These are phyloP conservation scores for Pristionchus japonicus DNA, from an alignment of 2,888 invertebrate genomes.

Conservation along the genomic window DNA sequence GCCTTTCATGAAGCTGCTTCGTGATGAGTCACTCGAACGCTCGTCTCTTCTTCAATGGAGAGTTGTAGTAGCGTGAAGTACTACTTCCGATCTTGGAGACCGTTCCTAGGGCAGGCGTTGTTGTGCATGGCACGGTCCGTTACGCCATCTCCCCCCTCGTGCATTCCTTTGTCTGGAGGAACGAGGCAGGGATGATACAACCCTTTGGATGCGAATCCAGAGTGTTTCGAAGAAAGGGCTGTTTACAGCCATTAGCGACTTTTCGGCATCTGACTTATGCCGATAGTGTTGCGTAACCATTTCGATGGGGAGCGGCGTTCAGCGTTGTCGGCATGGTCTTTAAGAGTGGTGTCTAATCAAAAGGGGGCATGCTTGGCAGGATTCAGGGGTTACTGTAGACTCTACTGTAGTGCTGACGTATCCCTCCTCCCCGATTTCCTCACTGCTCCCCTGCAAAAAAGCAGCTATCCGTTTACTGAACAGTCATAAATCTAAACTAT, in stretches of 20 bases:
- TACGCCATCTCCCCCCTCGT: background rate
- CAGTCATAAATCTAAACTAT: slow-evolving; percentile 27
- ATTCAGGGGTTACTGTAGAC: background rate
- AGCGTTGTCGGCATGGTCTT: no score
- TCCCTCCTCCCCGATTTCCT: background rate
- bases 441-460: background rate
- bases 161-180: background rate
- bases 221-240: no score
- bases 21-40: background rate
- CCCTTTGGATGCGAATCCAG: no score
- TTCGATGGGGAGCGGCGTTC: no score
- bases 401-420: background rate
- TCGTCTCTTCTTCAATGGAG: background rate
- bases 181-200: background rate
- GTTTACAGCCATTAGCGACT: background rate
- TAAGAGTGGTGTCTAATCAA: no score
- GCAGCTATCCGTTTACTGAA: background rate
- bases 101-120: background rate
- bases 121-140: background rate
- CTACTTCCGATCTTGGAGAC: background rate
- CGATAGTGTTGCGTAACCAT: no score
- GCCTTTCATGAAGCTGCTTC: no score
- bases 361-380: no score
- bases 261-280: no score
- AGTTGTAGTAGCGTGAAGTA: background rate